Evolutionary conservation across 2,888 invertebrate species (phyloP).

Genomic region (Mactromeris polynyma): DNA sequence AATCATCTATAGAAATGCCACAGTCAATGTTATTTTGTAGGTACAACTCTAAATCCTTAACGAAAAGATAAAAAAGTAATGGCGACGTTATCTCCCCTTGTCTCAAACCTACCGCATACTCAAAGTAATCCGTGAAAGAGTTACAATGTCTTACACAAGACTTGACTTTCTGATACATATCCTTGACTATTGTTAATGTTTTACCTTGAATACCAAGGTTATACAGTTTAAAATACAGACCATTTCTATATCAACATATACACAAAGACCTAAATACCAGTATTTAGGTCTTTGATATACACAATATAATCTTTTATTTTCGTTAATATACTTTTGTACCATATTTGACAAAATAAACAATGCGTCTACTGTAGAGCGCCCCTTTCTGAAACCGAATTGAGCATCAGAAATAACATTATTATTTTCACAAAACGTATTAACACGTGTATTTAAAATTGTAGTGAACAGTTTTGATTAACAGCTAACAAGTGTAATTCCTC

Average conservation of each 20-base stretch:
- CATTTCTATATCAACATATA: neutral
- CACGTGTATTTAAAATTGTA: constrained; percentile 29
- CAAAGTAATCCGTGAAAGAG: neutral
- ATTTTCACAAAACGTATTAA: constrained; percentile 22
- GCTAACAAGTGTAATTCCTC: too few species aligned
- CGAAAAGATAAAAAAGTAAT: neutral
- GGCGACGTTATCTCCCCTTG: neutral
- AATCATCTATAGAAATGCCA: neutral
- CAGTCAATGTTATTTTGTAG: neutral
- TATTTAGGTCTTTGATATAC: too few species aligned
- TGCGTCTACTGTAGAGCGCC: constrained; percentile 17
- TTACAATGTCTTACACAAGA: neutral
- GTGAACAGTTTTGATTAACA: constrained; percentile 46
- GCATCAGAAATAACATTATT: constrained; percentile 35
- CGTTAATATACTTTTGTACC: neutral
- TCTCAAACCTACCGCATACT: neutral
- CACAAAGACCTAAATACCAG: too few species aligned
- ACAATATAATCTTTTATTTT: neutral
- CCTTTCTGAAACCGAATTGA: constrained; percentile 40
- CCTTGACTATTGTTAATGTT: neutral
- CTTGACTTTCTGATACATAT: constrained; percentile 6
- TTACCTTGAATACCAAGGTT: neutral
- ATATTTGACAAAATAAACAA: neutral
- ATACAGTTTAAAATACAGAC: neutral
- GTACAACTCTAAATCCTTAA: neutral